Evolutionary conservation across 1,140 invertebrate species (phyloP).

Genomic region (Neodiprion fabricii): DNA sequence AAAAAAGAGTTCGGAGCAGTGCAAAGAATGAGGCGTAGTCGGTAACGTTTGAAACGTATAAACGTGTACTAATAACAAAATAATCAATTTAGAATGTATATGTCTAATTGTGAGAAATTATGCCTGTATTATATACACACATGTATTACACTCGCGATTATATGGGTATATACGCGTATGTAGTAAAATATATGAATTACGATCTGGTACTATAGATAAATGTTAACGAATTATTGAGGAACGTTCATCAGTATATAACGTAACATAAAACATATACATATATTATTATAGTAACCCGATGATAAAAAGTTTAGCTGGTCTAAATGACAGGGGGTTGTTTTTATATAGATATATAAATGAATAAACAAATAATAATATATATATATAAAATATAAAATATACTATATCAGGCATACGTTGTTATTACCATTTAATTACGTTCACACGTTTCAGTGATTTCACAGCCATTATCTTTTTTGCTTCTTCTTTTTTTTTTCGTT

Average conservation of each 20-base stretch:
- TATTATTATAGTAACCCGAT: conserved; percentile 24
- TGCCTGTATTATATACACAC: not conserved
- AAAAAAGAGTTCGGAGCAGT: no score
- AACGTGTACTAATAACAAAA: no score
- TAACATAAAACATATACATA: not conserved
- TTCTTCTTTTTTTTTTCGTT: no score
- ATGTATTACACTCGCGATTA: conserved; percentile 9
- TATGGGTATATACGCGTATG: not conserved
- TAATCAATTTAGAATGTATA: no score
- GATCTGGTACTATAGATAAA: not conserved
- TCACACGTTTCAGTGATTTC: conserved; percentile 24
- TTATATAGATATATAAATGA: conserved; percentile 28
- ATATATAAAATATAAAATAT: conserved; percentile 11
- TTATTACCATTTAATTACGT: conserved; percentile 18
- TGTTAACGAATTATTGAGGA: not conserved
- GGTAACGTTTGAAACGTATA: no score
- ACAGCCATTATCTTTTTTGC: conserved; percentile 24
- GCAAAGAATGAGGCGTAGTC: no score
- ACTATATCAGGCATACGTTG: no score
- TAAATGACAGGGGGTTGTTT: conserved; percentile 44
- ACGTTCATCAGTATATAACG: not conserved
- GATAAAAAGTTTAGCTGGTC: conserved; percentile 47
- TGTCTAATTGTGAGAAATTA: not conserved
- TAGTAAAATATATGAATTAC: no score
- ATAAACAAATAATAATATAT: conserved; percentile 22